phyloP scores from a whole-genome alignment of 2,888 invertebrate genomes.

The Macrosiphum euphorbiae region DNA sequence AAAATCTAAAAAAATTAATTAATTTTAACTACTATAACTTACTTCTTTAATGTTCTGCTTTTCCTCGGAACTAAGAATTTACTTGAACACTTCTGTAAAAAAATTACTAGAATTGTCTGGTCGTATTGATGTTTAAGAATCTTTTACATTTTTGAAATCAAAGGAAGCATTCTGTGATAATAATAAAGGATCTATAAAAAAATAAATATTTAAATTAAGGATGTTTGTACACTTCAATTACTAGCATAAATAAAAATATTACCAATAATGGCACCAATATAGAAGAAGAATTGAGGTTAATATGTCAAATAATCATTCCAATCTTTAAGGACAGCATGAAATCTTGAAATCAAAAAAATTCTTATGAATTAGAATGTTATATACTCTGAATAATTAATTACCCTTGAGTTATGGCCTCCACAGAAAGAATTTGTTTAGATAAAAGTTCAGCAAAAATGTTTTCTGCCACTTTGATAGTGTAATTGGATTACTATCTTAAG shows the following conservation, averaged over 20 bases:
- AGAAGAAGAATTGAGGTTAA: conserved; percentile 86
- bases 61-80: conserved; percentile 54
- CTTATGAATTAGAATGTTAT: background rate
- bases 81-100: conserved; percentile 30
- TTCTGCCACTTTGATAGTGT: conserved; percentile 16
- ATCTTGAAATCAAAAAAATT: conserved; percentile 74
- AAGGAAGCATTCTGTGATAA: conserved; percentile 50
- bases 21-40: background rate
- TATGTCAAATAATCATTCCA: conserved; percentile 83
- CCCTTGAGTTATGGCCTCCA: conserved; percentile 68
- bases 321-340: conserved; percentile 70
- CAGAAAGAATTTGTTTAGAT: conserved; percentile 60
- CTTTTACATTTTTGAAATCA: conserved; percentile 56
- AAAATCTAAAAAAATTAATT: background rate
- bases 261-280: conserved; percentile 81
- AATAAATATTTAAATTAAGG: background rate
- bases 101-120: conserved; percentile 43
- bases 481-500: conserved; percentile 31
- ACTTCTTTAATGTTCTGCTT: conserved; percentile 57
- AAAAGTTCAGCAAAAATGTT: conserved; percentile 57
- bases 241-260: conserved; percentile 67
- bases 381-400: conserved; percentile 63
- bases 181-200: conserved; percentile 56
- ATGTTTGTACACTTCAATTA: background rate
- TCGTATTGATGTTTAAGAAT: conserved; percentile 38